A percentile compares a stretch with the other conserved stretches of the same genome.
phyloP scores from a whole-genome alignment of 1,140 invertebrate genomes.

The Penaeus chinensis region DNA sequence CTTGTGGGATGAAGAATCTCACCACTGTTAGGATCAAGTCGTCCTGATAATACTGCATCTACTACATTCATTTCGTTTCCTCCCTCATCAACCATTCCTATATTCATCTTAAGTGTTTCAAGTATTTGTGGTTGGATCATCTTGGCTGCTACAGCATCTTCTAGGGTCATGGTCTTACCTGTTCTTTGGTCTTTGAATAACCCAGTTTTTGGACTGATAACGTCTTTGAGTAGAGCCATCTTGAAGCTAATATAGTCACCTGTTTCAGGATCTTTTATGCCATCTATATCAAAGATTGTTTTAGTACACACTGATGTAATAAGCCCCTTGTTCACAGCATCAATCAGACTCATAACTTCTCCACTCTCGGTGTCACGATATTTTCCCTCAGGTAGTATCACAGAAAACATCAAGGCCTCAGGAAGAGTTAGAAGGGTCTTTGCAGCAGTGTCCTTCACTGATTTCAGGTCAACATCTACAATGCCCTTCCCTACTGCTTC shows the following conservation, averaged over 20 bases:
- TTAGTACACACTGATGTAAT: constrained; percentile 88
- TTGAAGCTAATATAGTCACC: constrained; percentile 89
- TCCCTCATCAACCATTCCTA: constrained; percentile 78
- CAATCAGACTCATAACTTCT: constrained; percentile 78
- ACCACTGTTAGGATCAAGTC: constrained; percentile 87
- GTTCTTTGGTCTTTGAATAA: constrained; percentile 80
- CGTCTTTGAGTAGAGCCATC: constrained; percentile 82
- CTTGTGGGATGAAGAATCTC: constrained; percentile 83
- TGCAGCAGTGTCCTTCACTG: constrained; percentile 80
- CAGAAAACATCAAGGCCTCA: constrained; percentile 83
- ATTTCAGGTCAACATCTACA: constrained; percentile 86
- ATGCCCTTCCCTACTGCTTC: constrained; percentile 88
- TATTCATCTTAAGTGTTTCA: constrained; percentile 84
- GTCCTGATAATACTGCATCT: constrained; percentile 84
- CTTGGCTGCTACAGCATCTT: constrained; percentile 69
- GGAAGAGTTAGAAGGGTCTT: constrained; percentile 84
- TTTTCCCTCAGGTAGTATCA: constrained; percentile 80
- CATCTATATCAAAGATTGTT: constrained; percentile 92
- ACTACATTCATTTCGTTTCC: constrained; percentile 83
- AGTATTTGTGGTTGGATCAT: constrained; percentile 81
- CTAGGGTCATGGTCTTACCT: constrained; percentile 79
- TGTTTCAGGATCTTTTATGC: constrained; percentile 85
- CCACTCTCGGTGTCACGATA: constrained; percentile 79
- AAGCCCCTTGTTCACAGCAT: constrained; percentile 88
- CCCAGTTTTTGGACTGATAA: constrained; percentile 81